phyloP scores from a whole-genome alignment of 2,113 vertebrate genomes.

The Gobio gobio region DNA sequence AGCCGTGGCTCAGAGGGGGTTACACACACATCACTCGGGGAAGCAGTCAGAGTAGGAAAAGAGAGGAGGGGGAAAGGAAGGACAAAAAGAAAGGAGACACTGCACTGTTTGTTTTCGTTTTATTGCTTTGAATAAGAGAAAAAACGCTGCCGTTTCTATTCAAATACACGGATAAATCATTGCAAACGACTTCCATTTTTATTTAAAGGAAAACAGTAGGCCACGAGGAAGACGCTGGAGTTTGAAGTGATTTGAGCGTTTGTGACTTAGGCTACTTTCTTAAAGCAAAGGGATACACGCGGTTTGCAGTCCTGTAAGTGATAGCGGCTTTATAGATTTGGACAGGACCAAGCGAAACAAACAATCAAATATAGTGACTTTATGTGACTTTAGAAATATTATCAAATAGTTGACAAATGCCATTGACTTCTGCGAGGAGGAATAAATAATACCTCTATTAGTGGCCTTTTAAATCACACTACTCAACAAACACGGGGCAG shows the following conservation, averaged over 20 bases:
- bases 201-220: background rate
- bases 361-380: background rate
- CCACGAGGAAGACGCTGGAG: conserved; percentile 18
- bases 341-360: background rate
- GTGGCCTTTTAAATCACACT: conserved; percentile 41
- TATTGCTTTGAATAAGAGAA: conserved; percentile 32
- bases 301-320: conserved; percentile 34
- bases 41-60: conserved; percentile 44
- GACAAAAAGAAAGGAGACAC: conserved; percentile 44
- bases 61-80: conserved; percentile 50
- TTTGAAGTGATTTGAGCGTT: conserved; percentile 16
- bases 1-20: conserved; percentile 34
- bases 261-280: background rate
- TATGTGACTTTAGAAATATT: background rate
- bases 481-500: conserved; percentile 45
- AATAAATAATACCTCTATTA: conserved; percentile 36
- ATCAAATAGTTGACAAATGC: conserved; percentile 39
- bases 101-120: conserved; percentile 42
- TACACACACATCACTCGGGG: conserved; percentile 37
- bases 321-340: background rate
- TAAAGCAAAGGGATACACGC: conserved; percentile 11
- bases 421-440: conserved; percentile 20
- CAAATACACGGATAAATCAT: background rate
- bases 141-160: background rate
- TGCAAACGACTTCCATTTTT: conserved; percentile 23